phyloP scores from a whole-genome alignment of 2,113 vertebrate genomes.

The Crotalus horridus region DNA sequence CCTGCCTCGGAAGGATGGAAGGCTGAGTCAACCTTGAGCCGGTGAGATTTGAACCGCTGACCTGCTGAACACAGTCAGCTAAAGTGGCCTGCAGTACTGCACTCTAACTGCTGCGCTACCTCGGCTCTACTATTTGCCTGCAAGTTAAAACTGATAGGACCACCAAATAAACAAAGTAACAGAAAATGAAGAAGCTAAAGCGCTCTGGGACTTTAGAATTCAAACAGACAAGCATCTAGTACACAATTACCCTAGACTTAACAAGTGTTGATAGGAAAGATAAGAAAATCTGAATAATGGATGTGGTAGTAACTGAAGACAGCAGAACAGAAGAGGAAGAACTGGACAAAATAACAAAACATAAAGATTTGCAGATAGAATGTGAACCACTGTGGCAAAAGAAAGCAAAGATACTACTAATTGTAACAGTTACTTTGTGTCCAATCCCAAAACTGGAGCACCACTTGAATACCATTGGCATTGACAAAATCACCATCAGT shows the following conservation, averaged over 20 bases:
- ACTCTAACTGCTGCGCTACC: no score
- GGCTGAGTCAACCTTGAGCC: no score
- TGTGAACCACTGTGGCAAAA: not conserved
- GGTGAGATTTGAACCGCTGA: no score
- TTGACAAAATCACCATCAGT: no score
- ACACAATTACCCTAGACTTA: not conserved
- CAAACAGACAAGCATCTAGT: not conserved
- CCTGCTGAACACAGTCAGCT: no score
- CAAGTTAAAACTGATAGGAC: not conserved
- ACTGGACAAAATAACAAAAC: not conserved
- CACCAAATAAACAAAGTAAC: no score
- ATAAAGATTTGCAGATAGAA: not conserved
- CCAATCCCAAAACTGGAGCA: no score
- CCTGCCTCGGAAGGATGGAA: no score
- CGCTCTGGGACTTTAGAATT: not conserved
- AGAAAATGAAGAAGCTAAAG: not conserved
- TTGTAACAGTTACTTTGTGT: no score
- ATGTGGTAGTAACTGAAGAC: not conserved
- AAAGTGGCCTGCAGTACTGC: no score
- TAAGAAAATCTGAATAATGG: not conserved
- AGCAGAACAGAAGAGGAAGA: not conserved
- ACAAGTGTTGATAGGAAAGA: not conserved
- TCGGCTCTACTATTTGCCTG: not conserved
- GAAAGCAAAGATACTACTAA: not conserved
- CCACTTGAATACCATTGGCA: no score